A percentile compares a stretch with the other conserved stretches of the same genome.
phyloP scores from a whole-genome alignment of 2,888 invertebrate genomes.

The Timandra comae region DNA sequence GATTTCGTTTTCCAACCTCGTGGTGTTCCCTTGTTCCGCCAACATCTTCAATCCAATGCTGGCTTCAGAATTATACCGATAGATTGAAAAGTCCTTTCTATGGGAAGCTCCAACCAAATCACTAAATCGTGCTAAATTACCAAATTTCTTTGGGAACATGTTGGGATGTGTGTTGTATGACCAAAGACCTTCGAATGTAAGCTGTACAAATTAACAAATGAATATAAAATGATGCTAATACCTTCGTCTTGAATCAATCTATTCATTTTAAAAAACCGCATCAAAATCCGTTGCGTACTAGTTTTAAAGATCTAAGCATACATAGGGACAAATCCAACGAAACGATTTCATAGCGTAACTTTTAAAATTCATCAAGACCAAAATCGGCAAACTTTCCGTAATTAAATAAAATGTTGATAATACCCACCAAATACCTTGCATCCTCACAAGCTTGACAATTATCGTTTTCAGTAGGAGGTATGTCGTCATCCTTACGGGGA shows the following conservation, averaged over 20 bases:
- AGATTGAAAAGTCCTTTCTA: constrained; percentile 46
- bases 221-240: too few relatives aligned
- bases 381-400: not conserved
- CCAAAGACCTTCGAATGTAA: constrained; percentile 62
- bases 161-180: constrained; percentile 54
- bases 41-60: constrained; percentile 51
- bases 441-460: constrained; percentile 57
- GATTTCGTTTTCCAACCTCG: constrained; percentile 58
- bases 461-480: constrained; percentile 52
- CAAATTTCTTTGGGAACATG: constrained; percentile 40
- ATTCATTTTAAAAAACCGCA: too few relatives aligned
- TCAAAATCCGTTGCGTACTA: too few relatives aligned
- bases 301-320: too few relatives aligned
- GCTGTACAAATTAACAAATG: constrained; percentile 38
- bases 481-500: constrained; percentile 55
- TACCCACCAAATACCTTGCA: constrained; percentile 58
- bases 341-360: constrained; percentile 1
- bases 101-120: constrained; percentile 67
- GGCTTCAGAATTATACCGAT: constrained; percentile 50
- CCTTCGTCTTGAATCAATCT: too few relatives aligned
- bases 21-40: constrained; percentile 67
- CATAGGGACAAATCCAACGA: too few relatives aligned
- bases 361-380: not conserved
- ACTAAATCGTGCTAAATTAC: constrained; percentile 48
- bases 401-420: too few relatives aligned